These are phyloP conservation scores for Drosophila ananassae DNA, from an alignment of 1,140 invertebrate species.

Conservation along the genomic window DNA sequence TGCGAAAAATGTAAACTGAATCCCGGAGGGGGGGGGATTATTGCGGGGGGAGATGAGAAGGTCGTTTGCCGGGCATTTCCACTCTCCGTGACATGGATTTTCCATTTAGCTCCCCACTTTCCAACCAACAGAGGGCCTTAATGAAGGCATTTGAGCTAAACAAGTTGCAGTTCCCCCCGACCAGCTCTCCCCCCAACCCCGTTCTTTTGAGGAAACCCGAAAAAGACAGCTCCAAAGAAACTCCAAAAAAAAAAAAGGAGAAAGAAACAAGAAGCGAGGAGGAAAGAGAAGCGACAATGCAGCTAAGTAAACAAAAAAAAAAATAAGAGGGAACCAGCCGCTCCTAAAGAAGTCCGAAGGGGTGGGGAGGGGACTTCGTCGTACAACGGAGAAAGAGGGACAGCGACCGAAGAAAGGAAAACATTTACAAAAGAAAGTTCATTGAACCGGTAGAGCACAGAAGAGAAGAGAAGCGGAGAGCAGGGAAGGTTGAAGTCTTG, in stretches of 20 bases:
- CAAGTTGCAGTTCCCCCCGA: constrained; percentile 40
- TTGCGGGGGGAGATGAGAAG: constrained; percentile 12
- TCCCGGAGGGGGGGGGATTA: constrained; percentile 1
- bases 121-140: constrained; percentile 42
- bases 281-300: constrained; percentile 46
- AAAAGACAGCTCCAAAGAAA: constrained; percentile 40
- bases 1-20: constrained; percentile 46
- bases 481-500: constrained; percentile 27
- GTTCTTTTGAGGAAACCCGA: constrained; percentile 23
- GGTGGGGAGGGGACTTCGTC: neutral
- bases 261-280: constrained; percentile 32
- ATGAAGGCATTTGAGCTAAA: constrained; percentile 71
- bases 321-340: constrained; percentile 4
- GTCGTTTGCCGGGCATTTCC: constrained; percentile 48
- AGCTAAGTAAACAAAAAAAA: constrained; percentile 74
- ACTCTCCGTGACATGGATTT: constrained; percentile 46
- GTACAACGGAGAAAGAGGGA: constrained; percentile 26
- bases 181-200: neutral
- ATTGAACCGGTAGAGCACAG: constrained; percentile 50
- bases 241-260: constrained; percentile 41
- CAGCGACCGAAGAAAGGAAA: constrained; percentile 58
- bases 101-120: constrained; percentile 50
- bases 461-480: neutral
- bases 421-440: constrained; percentile 79
- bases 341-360: constrained; percentile 6